Base-by-base conservation (phyloP, 1,140 invertebrate genomes). In the Augochlora pura region DNA sequence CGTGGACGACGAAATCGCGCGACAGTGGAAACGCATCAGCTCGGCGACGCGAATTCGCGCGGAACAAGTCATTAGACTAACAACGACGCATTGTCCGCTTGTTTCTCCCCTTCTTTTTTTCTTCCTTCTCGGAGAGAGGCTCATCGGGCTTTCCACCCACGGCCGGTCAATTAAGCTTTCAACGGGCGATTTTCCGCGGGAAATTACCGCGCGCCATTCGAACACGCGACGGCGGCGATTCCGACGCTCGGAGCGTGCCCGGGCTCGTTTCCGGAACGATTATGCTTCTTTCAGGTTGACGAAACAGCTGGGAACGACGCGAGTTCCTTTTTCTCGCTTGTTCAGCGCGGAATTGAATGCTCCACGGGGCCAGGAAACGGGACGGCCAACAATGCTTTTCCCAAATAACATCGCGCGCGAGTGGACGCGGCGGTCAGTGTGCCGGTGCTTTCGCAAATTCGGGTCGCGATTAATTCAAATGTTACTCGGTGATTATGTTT, bases 191-290 rank as follows among this genome's bases (percentile, higher is more conserved):
- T 77, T 80, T 76, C 54, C 72, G 38, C 54, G 63, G 49, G 57
- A 66, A 80, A 75, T 83, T 66, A 80, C 72, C 25, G 66, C 38
- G 57, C 62, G 25, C 65, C 59, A 60, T 12, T 74, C 65, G 49
- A 79, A 80, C 69, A 65, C 25, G 66, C 63, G 62, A 69, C 77
- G 52, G 42, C 42, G 6, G 10, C 64, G 70, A 60, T 23, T 62
- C 32, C 32, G 32, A 42, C 63, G 70, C 38, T 80, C 59, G 59
- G 70, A 82, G 25, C 65, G 32, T n/a, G 32, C 52, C 70, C 65
- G 62, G 52, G 64, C 67, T 83, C 77, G 80, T 88, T 88, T 81
- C 68, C 81, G 69, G 25, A 82, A 85, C 80, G 85, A 84, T 82
- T 86, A 88, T 81, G 74, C 64, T 9, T n/a, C 6, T n/a, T n/a